Evolutionary conservation across 2,797 vertebrate genomes (phyloP), one percentile per base, ranked within the genome.

Genomic region (Sardinella longiceps): DNA sequence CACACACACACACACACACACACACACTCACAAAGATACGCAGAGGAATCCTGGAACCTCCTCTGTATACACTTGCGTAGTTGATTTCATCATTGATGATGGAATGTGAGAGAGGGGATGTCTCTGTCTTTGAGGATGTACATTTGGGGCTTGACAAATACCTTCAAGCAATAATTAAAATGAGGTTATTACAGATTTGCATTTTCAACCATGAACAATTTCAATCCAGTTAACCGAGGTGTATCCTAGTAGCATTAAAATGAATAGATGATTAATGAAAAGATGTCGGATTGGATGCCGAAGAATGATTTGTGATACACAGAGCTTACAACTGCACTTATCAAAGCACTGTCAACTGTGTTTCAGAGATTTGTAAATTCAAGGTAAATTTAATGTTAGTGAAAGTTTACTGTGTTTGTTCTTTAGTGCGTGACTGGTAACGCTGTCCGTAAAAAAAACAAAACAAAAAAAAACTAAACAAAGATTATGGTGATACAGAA

Each of bases 1-100:
- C 66, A 74, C 66, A 74, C 66, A 51, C 51, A 53, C 15, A 53
- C 51, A 53, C 50, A 51, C 50, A 56, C 70, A 56, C 70, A 60
- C 20, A 23, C 60, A 25, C 58, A 60, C 58, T 14, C 50, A 56
- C 74, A 58, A 50, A 63, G 11, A n/a, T n/a, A 28, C 63, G 37
- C 66, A 70, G 18, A 53, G 12, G 66, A 37, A 20, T 33, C 14
- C 4, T 70, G 20, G 70, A n/a, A 77, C 70, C 1, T 77, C 37
- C 70, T 77, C 37, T 77, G 37, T 77, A 43, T 20, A 77, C 70
- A 77, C 70, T 43, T 37, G 15, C 66, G 20, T 15, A 15, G 25
- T 18, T 10, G 5, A 77, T 43, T 77, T 43, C 70, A 77, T 43
- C 37, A 77, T 10, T 77, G 70, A 37, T 20, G 37, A 77, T 43